Evolutionary conservation across 2,888 invertebrate genomes (phyloP).

Genomic region (Cryptus armator): DNA sequence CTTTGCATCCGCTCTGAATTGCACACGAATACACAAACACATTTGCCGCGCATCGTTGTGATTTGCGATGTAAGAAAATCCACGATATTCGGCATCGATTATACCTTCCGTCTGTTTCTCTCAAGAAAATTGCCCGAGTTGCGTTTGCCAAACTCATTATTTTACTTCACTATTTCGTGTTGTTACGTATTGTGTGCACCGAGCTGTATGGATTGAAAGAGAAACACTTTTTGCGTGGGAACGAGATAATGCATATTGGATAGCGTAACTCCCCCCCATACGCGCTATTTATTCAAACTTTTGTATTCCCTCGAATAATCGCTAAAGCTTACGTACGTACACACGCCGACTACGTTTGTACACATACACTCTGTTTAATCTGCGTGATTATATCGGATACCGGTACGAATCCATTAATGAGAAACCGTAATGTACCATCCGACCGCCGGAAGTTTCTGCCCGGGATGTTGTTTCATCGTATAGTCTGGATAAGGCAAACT

Average conservation of each 20-base stretch:
- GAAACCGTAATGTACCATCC: slow-evolving; percentile 13
- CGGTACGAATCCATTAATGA: slow-evolving; percentile 51
- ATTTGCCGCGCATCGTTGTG: not conserved
- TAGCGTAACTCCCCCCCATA: slow-evolving; percentile 44
- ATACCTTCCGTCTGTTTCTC: not conserved
- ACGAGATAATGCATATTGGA: slow-evolving; percentile 62
- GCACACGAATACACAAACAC: not conserved
- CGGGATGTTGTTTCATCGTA: slow-evolving; percentile 36
- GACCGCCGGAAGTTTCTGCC: slow-evolving; percentile 50
- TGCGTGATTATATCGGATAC: slow-evolving; percentile 51
- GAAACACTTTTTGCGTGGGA: slow-evolving; percentile 49
- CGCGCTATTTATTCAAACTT: slow-evolving; percentile 2
- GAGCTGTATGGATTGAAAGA: slow-evolving; percentile 33
- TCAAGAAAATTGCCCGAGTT: slow-evolving; percentile 46
- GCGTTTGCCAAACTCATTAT: slow-evolving; percentile 49
- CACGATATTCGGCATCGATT: not conserved
- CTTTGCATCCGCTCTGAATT: not conserved
- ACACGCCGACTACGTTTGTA: not conserved
- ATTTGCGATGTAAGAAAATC: not conserved
- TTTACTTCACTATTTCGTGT: slow-evolving; percentile 16
- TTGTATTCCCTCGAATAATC: not conserved
- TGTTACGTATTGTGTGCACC: slow-evolving; percentile 43
- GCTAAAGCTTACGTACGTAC: not conserved
- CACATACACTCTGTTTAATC: not conserved
- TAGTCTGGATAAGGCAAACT: slow-evolving; percentile 30